A percentile compares a stretch with the other conserved stretches of the same genome.
Conservation (phyloP, 2,113 vertebrate genomes). For the Prochilodus magdalenae region DNA sequence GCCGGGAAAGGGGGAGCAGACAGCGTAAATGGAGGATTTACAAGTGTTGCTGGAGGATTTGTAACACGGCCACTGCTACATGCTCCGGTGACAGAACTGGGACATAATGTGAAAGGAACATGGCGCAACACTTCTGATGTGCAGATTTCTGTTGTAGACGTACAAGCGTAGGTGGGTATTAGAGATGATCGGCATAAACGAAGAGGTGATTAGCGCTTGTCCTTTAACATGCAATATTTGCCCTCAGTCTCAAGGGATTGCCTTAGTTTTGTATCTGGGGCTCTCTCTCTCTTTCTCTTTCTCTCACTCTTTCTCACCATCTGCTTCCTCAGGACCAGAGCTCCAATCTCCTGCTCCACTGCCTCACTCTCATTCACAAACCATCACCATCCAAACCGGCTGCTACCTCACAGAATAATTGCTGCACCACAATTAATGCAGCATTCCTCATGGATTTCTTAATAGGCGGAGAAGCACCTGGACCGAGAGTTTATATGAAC, state of each 20-base stretch:
- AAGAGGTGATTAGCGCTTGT: slow-evolving; percentile 33
- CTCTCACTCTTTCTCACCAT: slow-evolving; percentile 44
- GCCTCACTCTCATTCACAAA: slow-evolving; percentile 50
- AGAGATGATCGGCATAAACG: slow-evolving; percentile 35
- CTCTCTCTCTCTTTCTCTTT: slow-evolving; percentile 13
- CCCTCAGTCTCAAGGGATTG: neutral
- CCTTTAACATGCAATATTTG: slow-evolving; percentile 24
- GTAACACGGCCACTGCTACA: slow-evolving; percentile 22
- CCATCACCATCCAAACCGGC: slow-evolving; percentile 30
- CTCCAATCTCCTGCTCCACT: slow-evolving; percentile 44
- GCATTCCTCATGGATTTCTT: slow-evolving; percentile 25
- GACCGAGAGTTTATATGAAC: slow-evolving; percentile 4
- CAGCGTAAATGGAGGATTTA: slow-evolving; percentile 36
- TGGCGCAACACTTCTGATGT: slow-evolving; percentile 1
- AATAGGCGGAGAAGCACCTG: slow-evolving; percentile 30
- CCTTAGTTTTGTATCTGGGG: slow-evolving; percentile 31
- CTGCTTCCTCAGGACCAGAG: slow-evolving; percentile 50
- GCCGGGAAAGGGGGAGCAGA: slow-evolving; percentile 23
- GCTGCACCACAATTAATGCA: slow-evolving; percentile 45
- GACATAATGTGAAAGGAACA: slow-evolving; percentile 30
- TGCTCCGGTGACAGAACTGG: slow-evolving; percentile 44
- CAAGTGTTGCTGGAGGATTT: slow-evolving; percentile 41
- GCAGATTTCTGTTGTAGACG: slow-evolving; percentile 30
- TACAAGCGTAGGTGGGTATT: slow-evolving; percentile 15
- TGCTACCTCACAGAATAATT: slow-evolving; percentile 47